phyloP scores from a whole-genome alignment of 2,113 vertebrate genomes.

The Lontra canadensis region DNA sequence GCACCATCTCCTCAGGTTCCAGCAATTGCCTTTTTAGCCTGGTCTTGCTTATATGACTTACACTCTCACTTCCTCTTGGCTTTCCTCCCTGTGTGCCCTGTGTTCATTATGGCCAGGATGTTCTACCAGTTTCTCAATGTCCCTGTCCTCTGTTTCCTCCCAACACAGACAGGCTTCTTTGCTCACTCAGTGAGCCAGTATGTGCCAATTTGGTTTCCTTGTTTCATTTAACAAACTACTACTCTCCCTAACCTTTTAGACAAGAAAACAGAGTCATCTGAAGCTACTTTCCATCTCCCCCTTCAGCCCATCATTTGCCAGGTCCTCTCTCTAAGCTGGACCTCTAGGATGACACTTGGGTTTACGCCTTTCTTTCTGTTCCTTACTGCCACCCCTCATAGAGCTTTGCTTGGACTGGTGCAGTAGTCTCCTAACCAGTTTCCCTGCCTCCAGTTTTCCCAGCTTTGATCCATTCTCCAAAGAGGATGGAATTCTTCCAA shows the following conservation, averaged over 20 bases:
- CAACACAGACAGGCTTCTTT: not conserved
- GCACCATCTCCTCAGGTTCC: not conserved
- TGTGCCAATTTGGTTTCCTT: not conserved
- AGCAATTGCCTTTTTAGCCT: not conserved
- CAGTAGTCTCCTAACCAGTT: not conserved
- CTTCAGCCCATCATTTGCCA: not conserved
- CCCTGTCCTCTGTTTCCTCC: not conserved
- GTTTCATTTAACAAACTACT: not conserved
- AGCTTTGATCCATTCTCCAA: conserved; percentile 18
- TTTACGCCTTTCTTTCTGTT: not conserved
- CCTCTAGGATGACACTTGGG: not conserved
- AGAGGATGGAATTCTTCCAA: conserved; percentile 55
- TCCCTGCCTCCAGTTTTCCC: conserved; percentile 27
- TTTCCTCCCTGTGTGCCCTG: not conserved
- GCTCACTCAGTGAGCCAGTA: not conserved
- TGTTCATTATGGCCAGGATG: not conserved
- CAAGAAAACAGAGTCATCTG: not conserved
- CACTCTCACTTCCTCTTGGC: not conserved
- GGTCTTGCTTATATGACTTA: not conserved
- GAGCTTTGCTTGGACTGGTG: conserved; percentile 28
- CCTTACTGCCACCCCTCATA: not conserved
- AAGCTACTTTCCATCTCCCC: not conserved
- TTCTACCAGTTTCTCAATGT: not conserved
- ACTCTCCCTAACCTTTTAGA: not conserved
- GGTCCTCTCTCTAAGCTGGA: not conserved